Base-by-base conservation (phyloP, 2,113 vertebrate species). In the Ptilorrhoa leucosticta region DNA sequence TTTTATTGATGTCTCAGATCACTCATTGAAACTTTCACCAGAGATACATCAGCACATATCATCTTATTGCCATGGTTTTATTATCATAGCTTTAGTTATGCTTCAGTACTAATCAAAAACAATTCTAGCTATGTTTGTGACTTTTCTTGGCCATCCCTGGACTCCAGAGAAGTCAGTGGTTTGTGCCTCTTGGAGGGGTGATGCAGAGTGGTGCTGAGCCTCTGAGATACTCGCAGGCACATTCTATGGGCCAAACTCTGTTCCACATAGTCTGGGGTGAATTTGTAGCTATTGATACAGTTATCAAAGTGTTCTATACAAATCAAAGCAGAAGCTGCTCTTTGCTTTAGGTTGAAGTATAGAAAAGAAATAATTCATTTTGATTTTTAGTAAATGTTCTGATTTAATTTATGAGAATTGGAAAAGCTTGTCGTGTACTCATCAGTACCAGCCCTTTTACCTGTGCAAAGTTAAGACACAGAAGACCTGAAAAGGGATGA, bases 151-250 rank as follows among this genome's bases (percentile, higher is more conserved):
- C 47, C 15, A 30, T 39, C 26, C 4, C 4, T 33, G 71, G 42
- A 27, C 7, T 65, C 40, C 1, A 2, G 31, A 53, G 30, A 23
- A 47, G n/a, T 50, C 45, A 48, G 27, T 39, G 35, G 24, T 47
- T 39, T 3, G 24, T 5, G 1, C 20, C 9, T 58, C 4, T 48
- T 79, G 65, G 26, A 75, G 17, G 4, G 14, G 2, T 37, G 39
- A 26, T 58, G 11, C 39, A 24, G 33, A 39, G 33, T 13, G 57
- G 4, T 61, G 19, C 22, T 76, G 35, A 89, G 35, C 23, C 17
- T 0, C 0, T 53, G 71, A 83, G 79, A 83, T 69, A 47, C 5
- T 20, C 9, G 8, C 45, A 48, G 66, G 31, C 7, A 26, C 0
- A 0, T 50, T 92, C 40, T 45, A 17, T 33, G 19, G 40, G 17